These are phyloP conservation scores for Stichopus chloronotus DNA, from an alignment of 35 echinoderm and acorn worm species.

Conservation along the genomic window DNA sequence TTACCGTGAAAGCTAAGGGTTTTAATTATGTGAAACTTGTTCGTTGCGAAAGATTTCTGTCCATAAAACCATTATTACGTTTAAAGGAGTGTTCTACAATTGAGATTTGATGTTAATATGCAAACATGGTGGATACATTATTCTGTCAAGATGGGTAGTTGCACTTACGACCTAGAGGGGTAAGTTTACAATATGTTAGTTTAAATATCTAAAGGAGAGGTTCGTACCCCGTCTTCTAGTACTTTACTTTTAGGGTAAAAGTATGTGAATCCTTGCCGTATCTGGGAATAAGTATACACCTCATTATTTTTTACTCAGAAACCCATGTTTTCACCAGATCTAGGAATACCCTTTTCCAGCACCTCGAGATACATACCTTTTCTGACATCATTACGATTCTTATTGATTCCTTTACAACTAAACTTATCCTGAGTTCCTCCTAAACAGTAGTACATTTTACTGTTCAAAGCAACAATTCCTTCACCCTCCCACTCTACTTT, in stretches of 20 bases:
- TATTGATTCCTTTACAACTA: slow-evolving; percentile 65
- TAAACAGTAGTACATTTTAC: slow-evolving; percentile 66
- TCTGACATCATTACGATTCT: background rate
- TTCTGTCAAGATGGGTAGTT: too few relatives aligned
- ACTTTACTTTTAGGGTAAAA: slow-evolving; percentile 74
- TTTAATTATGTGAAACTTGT: too few relatives aligned
- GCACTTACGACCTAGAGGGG: too few relatives aligned
- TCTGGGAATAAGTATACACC: slow-evolving; percentile 61
- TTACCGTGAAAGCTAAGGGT: too few relatives aligned
- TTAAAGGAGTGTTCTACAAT: too few relatives aligned
- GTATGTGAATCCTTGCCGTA: slow-evolving; percentile 56
- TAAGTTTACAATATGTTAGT: too few relatives aligned
- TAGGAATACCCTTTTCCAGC: slow-evolving; percentile 2
- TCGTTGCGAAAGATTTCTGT: too few relatives aligned
- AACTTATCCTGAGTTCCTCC: slow-evolving; percentile 40
- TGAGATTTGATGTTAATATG: too few relatives aligned
- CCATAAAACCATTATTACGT: too few relatives aligned
- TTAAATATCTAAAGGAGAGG: slow-evolving; percentile 57
- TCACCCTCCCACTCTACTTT: slow-evolving; percentile 70
- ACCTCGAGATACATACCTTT: slow-evolving; percentile 61
- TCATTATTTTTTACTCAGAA: slow-evolving; percentile 57
- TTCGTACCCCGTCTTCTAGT: slow-evolving; percentile 45
- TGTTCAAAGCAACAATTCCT: slow-evolving; percentile 48
- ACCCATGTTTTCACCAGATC: slow-evolving; percentile 37
- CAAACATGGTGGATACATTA: too few relatives aligned